phyloP scores from a whole-genome alignment of 2,888 invertebrate species.

The Lacanobia oleracea region DNA sequence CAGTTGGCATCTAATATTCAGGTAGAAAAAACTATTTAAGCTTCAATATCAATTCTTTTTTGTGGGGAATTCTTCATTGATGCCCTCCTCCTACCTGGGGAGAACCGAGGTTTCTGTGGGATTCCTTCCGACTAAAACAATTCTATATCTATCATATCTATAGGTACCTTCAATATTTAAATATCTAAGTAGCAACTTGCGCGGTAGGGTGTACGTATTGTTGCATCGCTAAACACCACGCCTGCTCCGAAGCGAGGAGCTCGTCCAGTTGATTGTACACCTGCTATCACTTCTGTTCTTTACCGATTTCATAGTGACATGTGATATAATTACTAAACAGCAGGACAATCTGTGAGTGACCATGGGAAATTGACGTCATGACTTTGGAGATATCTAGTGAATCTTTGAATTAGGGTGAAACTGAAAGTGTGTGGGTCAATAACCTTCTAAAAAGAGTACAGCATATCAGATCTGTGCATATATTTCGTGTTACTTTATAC shows the following conservation, averaged over 20 bases:
- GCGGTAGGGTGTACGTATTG: conserved; percentile 74
- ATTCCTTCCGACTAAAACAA: neutral
- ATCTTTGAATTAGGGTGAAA: neutral
- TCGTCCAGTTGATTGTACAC: conserved; percentile 59
- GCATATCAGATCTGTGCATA: neutral
- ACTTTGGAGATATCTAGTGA: conserved; percentile 9
- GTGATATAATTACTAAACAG: neutral
- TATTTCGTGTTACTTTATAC: neutral
- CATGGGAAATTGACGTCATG: conserved; percentile 22
- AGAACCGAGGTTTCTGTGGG: neutral
- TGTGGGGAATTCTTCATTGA: neutral
- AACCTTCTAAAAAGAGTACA: neutral
- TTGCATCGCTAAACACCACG: conserved; percentile 64
- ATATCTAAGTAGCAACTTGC: conserved; percentile 60
- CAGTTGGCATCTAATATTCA: neutral
- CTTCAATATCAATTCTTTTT: neutral
- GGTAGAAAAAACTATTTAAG: neutral
- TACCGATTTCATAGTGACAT: conserved; percentile 13
- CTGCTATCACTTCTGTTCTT: conserved; percentile 55
- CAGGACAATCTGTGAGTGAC: conserved; percentile 19
- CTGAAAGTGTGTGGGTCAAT: neutral
- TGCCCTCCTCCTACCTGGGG: neutral
- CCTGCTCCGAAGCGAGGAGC: conserved; percentile 56
- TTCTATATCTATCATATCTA: neutral
- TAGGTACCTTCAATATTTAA: neutral